A percentile compares a stretch with the other conserved stretches of the same genome.
Conservation (phyloP, 1,140 invertebrate genomes). For the Mactra quadrangularis region DNA sequence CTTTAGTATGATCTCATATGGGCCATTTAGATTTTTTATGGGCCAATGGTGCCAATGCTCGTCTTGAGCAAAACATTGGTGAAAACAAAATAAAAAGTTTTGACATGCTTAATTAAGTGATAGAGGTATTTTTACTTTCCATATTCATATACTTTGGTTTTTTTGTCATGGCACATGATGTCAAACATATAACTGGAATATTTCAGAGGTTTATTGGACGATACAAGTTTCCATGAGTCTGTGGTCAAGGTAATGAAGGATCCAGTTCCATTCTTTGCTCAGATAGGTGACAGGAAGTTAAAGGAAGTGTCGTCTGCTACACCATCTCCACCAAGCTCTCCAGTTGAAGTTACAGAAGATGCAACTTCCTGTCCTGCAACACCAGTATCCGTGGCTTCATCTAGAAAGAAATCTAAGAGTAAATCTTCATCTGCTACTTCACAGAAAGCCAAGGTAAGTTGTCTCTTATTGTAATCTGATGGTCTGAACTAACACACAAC, state of each 20-base stretch:
- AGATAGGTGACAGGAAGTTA: conserved; percentile 69
- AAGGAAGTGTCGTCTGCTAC: neutral
- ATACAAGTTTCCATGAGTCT: conserved; percentile 78
- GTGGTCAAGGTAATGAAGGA: conserved; percentile 79
- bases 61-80: no score
- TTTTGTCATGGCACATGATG: no score
- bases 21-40: no score
- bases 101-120: no score
- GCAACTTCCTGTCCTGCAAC: conserved; percentile 6
- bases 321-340: conserved; percentile 36
- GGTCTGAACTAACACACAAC: no score
- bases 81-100: no score
- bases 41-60: no score
- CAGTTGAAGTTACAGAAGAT: conserved; percentile 27
- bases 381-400: conserved; percentile 17
- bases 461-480: no score
- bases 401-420: conserved; percentile 23
- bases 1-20: no score
- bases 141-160: no score
- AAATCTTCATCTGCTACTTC: conserved; percentile 29
- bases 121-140: no score
- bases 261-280: conserved; percentile 80
- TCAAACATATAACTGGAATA: no score
- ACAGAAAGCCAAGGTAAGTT: conserved; percentile 39
- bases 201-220: conserved; percentile 81